A percentile compares a stretch with the other conserved stretches of the same genome.
Conservation (phyloP, 2,888 invertebrate genomes). For the Escarpia spicata region DNA sequence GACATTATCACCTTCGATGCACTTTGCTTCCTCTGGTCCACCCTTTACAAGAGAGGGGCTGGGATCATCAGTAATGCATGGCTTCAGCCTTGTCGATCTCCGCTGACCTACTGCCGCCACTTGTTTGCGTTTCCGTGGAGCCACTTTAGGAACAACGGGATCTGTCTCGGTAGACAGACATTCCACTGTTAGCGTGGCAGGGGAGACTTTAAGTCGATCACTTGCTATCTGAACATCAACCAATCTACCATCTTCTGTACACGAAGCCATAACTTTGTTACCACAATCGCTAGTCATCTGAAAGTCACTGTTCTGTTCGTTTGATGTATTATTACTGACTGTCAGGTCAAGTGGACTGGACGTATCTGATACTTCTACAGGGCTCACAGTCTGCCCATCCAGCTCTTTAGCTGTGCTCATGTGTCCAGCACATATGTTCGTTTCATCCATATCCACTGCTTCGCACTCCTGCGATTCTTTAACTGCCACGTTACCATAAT, state of each 20-base stretch:
- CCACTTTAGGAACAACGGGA: not conserved
- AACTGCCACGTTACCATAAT: not conserved
- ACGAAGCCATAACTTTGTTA: not conserved
- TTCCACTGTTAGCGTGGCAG: not conserved
- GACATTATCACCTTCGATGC: not conserved
- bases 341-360: slow-evolving; percentile 16
- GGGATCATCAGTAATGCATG: not conserved
- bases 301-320: not conserved
- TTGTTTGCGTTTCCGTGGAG: not conserved
- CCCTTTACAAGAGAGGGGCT: not conserved
- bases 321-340: not conserved
- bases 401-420: not conserved
- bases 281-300: not conserved
- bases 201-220: not conserved
- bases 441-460: not conserved
- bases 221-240: not conserved
- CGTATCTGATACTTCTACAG: not conserved
- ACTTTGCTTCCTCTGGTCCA: not conserved
- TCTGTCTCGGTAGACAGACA: not conserved
- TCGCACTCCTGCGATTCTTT: not conserved
- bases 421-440: not conserved
- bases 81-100: not conserved
- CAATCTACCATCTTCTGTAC: not conserved
- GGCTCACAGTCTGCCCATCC: not conserved
- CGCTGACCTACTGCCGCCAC: not conserved